Evolutionary conservation across 2,888 invertebrate genomes (phyloP), one percentile per base, ranked within the genome.

Genomic region (Standfussiana lucernea): DNA sequence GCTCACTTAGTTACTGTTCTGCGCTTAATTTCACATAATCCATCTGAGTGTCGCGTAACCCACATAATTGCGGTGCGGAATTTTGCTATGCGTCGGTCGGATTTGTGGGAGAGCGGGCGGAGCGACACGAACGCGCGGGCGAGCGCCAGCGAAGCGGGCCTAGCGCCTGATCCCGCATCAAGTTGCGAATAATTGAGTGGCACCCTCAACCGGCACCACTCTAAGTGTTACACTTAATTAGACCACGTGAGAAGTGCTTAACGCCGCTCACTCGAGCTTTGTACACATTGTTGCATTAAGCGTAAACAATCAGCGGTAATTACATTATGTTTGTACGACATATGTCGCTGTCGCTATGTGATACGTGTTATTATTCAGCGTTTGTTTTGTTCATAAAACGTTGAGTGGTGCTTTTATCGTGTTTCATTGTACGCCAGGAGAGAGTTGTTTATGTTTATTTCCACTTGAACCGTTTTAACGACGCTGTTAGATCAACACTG

Each of bases 21-120:
- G 81, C 90, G 92, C 94, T 95, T 95, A 95, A 95, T 95, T 95
- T 95, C 93, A 92, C 93, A 93, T 95, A 95, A 96, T 96, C 95
- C 95, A 93, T 95, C 94, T 90, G 92, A 94, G 93, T 93, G 94
- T 94, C 94, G 93, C 92, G 90, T 93, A 91, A 91, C 92, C 93
- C 93, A 93, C 93, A 93, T 95, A 95, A 95, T 94, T 95, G 94
- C 92, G 94, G 93, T 90, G 92, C 88, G 92, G 92, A 93, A 93
- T 95, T 95, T 95, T 93, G 92, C 91, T 92, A 91, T 92, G 93
- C 91, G 91, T 90, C 87, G 91, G 91, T 88, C 86, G 93, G 94
- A 94, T 94, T 94, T 93, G 93, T 88, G 92, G 90, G 80, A 37
- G 77, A 79, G n/a, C 66, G 72, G 82, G 79, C 42, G 79, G 62